Evolutionary conservation across 53 echinoderm and acorn worm genomes (phyloP).

Genomic region (Glandiceps talaboti): DNA sequence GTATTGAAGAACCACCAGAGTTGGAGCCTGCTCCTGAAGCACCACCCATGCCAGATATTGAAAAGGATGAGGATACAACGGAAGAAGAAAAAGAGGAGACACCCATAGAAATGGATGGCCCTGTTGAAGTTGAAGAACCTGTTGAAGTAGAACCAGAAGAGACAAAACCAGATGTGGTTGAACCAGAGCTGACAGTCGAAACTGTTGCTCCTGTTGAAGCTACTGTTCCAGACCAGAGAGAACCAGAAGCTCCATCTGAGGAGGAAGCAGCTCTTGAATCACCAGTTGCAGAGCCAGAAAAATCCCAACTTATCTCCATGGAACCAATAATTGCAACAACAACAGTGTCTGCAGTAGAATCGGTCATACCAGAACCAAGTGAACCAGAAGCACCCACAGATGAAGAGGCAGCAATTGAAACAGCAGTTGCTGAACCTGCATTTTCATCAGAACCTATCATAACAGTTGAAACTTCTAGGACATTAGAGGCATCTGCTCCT

Average conservation of each 20-base stretch:
- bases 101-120: not conserved
- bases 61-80: not conserved
- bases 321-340: not conserved
- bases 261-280: slow-evolving; percentile 28
- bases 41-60: not conserved
- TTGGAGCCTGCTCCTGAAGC: not conserved
- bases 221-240: slow-evolving; percentile 22
- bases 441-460: not conserved
- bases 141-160: not conserved
- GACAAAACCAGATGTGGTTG: slow-evolving; percentile 4
- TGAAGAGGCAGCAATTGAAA: slow-evolving; percentile 6
- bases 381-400: not conserved
- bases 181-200: slow-evolving; percentile 27
- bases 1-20: not conserved
- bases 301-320: not conserved
- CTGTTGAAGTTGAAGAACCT: not conserved
- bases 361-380: not conserved
- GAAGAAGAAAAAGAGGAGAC: not conserved
- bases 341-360: not conserved
- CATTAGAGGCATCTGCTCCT: not conserved
- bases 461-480: not conserved
- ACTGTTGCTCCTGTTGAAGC: slow-evolving; percentile 56
- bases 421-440: not conserved
- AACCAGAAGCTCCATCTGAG: slow-evolving; percentile 59
- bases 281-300: not conserved